Evolutionary conservation across 37 sponge, comb jelly and placozoan species (phyloP), one percentile per base, ranked within the genome.

Genomic region (Petrosia ficiformis): DNA sequence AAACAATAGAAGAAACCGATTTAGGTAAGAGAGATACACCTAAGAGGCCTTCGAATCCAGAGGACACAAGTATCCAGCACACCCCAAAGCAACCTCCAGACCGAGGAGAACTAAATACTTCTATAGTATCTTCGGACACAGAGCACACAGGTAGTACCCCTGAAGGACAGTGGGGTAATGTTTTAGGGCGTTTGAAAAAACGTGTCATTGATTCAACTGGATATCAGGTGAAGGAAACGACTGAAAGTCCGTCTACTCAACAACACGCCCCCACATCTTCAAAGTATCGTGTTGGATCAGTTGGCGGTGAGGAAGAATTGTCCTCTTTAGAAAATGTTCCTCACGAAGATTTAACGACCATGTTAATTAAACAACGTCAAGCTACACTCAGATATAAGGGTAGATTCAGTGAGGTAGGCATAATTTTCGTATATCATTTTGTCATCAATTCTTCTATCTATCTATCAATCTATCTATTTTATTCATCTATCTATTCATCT

Each of bases 361-460:
- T 71, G 40, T 5, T 80, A 22, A 24, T 64, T 70, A 90, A 90
- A 73, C 81, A 84, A 57, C 57, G 78, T 39, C 76, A 84, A 65
- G 43, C 58, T 0, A 57, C 72, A 5, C 39, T 72, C 3, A 25
- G 85, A 39, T 84, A 84, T 74, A 90, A 84, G 78, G 66, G 75
- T 34, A 40, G 81, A 19, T 81, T 78, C 59, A n/a, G 57, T 34
- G 82, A 87, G 73, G 88, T 87, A 39, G 52, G 81, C 10, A 59
- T 6, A 16, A 0, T 2, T 16, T 68, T 10, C 31, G 73, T 26
- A 30, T 73, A 30, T 73, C 35, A 14, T 48, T 48, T 14, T 48
- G 14, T 48, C 14, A 48, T 48, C 54, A 48, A 19, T 48, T 48
- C 14, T 8, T 14, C 54, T 48, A 48, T 48, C 14, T 8, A 8